Conservation (phyloP, 2,113 vertebrate species). For the Corythaixoides concolor region DNA sequence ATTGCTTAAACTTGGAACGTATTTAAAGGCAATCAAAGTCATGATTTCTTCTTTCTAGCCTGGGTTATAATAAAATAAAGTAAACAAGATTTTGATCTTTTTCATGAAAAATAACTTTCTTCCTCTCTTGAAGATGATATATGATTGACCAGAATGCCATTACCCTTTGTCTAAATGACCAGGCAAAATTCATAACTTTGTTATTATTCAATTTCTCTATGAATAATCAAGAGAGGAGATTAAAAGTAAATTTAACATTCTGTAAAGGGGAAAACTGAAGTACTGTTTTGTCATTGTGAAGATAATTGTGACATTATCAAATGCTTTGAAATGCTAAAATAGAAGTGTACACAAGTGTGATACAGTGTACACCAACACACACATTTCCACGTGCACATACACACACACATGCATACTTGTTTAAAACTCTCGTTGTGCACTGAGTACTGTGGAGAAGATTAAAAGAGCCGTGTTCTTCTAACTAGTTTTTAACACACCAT, state of each 20-base stretch:
- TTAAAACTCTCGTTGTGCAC: background rate
- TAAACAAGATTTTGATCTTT: background rate
- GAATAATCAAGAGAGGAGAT: background rate
- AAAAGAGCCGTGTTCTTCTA: background rate
- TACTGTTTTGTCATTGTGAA: background rate
- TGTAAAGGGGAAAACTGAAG: background rate
- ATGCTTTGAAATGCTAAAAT: background rate
- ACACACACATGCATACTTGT: too few relatives aligned
- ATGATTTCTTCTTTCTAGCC: background rate
- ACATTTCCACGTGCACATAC: background rate
- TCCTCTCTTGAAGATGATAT: background rate
- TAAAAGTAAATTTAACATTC: background rate
- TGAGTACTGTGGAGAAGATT: background rate
- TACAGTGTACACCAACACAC: background rate
- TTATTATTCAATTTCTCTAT: background rate
- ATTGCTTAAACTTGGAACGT: background rate
- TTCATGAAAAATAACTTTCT: background rate
- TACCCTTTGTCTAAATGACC: background rate
- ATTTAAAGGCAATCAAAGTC: background rate
- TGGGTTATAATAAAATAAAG: background rate
- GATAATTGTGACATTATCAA: background rate
- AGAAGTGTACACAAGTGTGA: background rate
- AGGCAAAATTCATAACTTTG: background rate
- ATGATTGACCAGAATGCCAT: background rate
- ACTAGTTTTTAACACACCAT: background rate